These are phyloP conservation scores for Ceratina australensis DNA, from an alignment of 1,140 invertebrate species.

Conservation along the genomic window DNA sequence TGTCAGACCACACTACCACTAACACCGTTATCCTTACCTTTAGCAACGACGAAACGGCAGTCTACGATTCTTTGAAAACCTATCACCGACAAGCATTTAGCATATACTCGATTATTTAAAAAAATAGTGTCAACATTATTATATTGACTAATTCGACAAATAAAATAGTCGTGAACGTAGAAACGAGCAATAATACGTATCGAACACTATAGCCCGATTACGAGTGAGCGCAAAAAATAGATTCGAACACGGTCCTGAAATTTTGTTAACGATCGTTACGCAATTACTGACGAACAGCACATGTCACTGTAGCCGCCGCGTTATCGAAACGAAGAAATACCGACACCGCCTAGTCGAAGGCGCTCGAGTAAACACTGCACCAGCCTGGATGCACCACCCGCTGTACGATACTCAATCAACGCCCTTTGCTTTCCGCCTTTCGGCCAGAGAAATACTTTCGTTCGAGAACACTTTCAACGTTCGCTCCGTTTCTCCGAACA, in stretches of 20 bases:
- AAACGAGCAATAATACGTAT: neutral
- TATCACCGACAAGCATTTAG: too few relatives aligned
- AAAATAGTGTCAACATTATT: neutral
- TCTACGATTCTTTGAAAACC: too few relatives aligned
- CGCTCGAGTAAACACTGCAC: conserved; percentile 58
- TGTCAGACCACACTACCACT: neutral
- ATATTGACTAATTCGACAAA: neutral
- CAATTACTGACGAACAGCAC: neutral
- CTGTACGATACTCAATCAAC: conserved; percentile 50
- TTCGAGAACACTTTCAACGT: neutral
- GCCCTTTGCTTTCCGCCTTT: conserved; percentile 38
- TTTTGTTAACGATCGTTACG: neutral
- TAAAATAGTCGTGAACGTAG: neutral
- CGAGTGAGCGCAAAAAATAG: neutral
- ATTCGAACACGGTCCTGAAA: conserved; percentile 7
- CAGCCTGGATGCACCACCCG: conserved; percentile 53
- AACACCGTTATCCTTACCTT: neutral
- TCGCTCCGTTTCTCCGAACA: neutral
- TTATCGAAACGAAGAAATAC: conserved; percentile 10
- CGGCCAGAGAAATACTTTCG: neutral
- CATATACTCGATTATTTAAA: too few relatives aligned
- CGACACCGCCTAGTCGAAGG: conserved; percentile 56
- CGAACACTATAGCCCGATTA: neutral
- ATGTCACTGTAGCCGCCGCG: neutral
- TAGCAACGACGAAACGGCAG: too few relatives aligned